Evolutionary conservation across 2,113 vertebrate species (phyloP).

Genomic region (Sardina pilchardus): DNA sequence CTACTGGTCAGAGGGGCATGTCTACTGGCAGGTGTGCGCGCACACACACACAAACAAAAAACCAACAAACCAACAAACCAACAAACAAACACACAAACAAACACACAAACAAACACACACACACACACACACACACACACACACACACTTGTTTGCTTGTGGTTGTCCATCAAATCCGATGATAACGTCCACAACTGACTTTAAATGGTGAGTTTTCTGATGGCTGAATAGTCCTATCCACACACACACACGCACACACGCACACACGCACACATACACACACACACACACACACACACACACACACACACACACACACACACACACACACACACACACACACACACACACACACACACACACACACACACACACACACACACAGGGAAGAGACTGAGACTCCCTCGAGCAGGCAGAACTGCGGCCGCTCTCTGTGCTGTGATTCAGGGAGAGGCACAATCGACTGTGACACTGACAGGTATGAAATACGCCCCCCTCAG

Average conservation of each 20-base stretch:
- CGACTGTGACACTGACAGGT: conserved; percentile 25
- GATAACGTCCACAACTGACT: too few species aligned
- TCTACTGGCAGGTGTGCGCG: conserved; percentile 85
- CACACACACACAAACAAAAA: background rate
- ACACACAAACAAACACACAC: too few species aligned
- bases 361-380: background rate
- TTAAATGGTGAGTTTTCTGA: too few species aligned
- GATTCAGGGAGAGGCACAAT: conserved; percentile 40
- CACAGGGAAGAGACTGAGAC: too few species aligned
- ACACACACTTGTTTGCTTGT: too few species aligned
- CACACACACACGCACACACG: too few species aligned
- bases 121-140: too few species aligned
- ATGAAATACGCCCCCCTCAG: conserved; percentile 34
- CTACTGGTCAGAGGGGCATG: conserved; percentile 94
- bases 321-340: background rate
- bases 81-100: too few species aligned
- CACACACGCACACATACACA: background rate
- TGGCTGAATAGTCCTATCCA: too few species aligned
- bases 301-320: background rate
- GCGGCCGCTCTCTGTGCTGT: background rate
- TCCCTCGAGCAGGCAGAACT: too few species aligned
- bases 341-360: background rate
- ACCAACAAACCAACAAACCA: too few species aligned
- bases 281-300: background rate
- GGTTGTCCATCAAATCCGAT: too few species aligned